Evolutionary conservation across 1,140 invertebrate species (phyloP), one percentile per base, ranked within the genome.

Genomic region (Drosophila nigrodunni): DNA sequence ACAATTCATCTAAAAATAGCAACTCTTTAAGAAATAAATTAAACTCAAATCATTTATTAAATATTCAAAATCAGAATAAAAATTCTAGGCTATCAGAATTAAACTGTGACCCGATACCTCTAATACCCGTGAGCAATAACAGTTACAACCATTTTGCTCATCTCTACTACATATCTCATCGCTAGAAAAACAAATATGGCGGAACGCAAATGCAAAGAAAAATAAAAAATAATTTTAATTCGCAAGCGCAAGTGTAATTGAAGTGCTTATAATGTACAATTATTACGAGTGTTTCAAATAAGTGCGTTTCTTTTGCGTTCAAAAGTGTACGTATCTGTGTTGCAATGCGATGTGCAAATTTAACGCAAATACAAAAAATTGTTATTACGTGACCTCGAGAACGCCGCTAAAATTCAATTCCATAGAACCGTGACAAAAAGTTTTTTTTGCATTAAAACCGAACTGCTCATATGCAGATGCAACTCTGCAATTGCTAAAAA

Each of bases 101-200:
- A 50, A 50, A 50, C n/a, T 15, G 41, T 13, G 54, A 67, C 41
- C 11, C 10, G 4, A 6, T 44, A n/a, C 10, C 30, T 25, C 0
- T 6, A 2, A 9, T 46, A 39, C 9, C 34, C 10, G 41, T 46
- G 30, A 70, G 11, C 44, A 46, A 8, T 55, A 60, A n/a, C 71
- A 74, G 55, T 74, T 74, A 68, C 47, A 6, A 3, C 5, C 39
- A 39, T 44, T 15, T 3, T 13, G 8, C 30, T n/a, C 71, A 74
- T 60, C 65, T 35, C 34, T 55, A 60, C 4, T 10, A 13, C 9
- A 65, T 30, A 9, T 39, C 34, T 50, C 77, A 77, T 76, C 80
- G 64, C 80, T 62, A 85, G 43, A 54, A 85, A 85, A 85, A 85
- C 77, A 85, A 85, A 85, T 75, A 85, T 85, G 82, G 82, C 82